Percentiles rank a stretch among this genome's conserved stretches.
Evolutionary conservation across 2,113 vertebrate species (phyloP).

Genomic region (Nettapus auritus): DNA sequence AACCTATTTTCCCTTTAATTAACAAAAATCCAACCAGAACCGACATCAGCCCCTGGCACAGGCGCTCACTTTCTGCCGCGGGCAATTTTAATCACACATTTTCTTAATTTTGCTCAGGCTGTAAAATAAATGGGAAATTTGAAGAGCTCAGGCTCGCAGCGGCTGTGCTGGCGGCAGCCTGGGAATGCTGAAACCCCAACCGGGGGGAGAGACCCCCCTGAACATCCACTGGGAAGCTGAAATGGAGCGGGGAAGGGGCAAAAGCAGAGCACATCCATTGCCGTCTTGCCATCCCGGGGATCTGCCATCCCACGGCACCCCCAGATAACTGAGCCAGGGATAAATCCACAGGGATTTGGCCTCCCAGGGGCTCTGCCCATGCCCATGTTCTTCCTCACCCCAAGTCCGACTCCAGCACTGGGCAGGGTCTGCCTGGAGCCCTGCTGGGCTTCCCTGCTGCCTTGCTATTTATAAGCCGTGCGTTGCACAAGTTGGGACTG

Average conservation of each 20-base stretch:
- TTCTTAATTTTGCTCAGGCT: not conserved
- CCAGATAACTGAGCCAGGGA: not conserved
- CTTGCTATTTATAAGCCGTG: not conserved
- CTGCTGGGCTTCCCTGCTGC: rapidly evolving
- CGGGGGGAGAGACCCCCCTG: not conserved
- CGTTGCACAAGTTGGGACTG: not conserved
- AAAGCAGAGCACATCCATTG: not conserved
- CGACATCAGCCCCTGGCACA: not conserved
- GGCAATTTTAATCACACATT: not conserved
- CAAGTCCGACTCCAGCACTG: not conserved
- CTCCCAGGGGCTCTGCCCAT: not conserved
- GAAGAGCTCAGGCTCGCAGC: rapidly evolving
- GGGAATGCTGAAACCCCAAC: too few relatives aligned
- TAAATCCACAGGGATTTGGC: not conserved
- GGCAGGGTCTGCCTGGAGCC: not conserved
- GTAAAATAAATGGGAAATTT: not conserved
- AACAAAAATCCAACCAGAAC: not conserved
- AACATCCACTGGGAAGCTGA: rapidly evolving
- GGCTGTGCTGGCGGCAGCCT: not conserved
- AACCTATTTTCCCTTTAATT: not conserved
- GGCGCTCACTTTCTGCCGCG: not conserved
- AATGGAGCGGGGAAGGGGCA: not conserved
- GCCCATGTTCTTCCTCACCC: not conserved
- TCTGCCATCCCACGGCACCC: not conserved
- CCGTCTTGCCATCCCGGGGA: not conserved